Base-by-base conservation (phyloP, 2,113 vertebrate species). In the Vidua chalybeata region DNA sequence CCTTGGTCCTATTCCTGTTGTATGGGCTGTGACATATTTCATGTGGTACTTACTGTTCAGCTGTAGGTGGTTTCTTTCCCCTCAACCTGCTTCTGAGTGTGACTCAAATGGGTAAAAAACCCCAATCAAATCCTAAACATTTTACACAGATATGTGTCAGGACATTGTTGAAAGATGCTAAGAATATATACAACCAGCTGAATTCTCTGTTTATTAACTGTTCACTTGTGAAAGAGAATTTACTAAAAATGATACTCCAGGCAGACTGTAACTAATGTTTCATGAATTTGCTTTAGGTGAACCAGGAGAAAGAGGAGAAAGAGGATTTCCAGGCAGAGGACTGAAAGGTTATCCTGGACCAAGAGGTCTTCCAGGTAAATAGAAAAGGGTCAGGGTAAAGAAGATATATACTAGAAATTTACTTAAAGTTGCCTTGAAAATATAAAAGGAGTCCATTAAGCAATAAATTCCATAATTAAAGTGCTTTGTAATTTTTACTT, bases 271-370 rank as follows among this genome's bases (percentile, higher is more conserved):
- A 90, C 31, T 92, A 72, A 94, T 31, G 23, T 78, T 92, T 97
- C 14, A 74, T 84, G 74, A 64, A 79, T 94, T 83, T 87, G 15
- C 73, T 96, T 83, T 97, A 99, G 99, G 99, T 98, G 99, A 99
- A 95, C 86, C 98, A 94, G 99, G 99, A 95, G 99, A 99, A 97
- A 98, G 98, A 93, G 99, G 99, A 35, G 98, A 98, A 35, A 98
- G 98, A 98, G 99, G 99, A 49, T 97, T 98, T 55, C 98, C 99
- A 76, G 98, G 97, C 72, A 98, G 99, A 97, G 99, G 99, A 87
- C 94, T 98, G 16, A 99, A 99, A 98, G 99, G 99, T 87, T 94
- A 98, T 71, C 99, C 98, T 15, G 99, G 99, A 97, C 96, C 98
- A 72, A 97, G 97, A 76, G 99, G 99, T 84, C 98, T 99, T 76